Percentiles rank a stretch among this genome's conserved stretches.
phyloP scores from a whole-genome alignment of 2,888 invertebrate species.

The Gordius sp. region DNA sequence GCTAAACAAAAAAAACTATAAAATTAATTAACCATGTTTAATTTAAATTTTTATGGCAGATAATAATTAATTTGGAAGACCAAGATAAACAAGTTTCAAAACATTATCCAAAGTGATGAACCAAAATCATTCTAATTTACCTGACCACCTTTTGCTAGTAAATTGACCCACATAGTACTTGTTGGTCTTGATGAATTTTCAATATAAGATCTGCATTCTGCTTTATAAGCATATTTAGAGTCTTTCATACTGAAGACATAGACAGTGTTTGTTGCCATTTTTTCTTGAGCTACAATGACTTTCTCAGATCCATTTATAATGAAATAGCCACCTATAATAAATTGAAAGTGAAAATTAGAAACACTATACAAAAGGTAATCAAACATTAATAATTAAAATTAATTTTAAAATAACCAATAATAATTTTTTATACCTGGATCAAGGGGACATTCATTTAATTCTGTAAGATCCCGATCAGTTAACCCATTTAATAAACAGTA shows the following conservation, averaged over 20 bases:
- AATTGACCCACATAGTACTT: constrained; percentile 91
- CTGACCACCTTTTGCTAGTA: constrained; percentile 91
- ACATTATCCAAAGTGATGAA: too few relatives aligned
- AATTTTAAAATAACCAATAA: constrained; percentile 71
- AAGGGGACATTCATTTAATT: constrained; percentile 90
- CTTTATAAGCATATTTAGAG: constrained; percentile 90
- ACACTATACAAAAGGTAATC: neutral
- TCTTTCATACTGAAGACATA: constrained; percentile 99
- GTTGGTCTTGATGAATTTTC: constrained; percentile 74
- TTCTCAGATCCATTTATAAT: constrained; percentile 98
- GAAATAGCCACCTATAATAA: constrained; percentile 48
- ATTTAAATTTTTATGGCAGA: too few relatives aligned
- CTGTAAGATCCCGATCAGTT: constrained; percentile 91
- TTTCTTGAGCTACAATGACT: constrained; percentile 89
- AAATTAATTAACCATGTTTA: too few relatives aligned
- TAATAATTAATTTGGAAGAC: too few relatives aligned
- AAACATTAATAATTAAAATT: neutral
- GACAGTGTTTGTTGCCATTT: constrained; percentile 99
- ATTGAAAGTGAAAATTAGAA: neutral
- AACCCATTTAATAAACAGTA: constrained; percentile 77
- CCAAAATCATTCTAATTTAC: constrained; percentile 24
- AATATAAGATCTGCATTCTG: constrained; percentile 77
- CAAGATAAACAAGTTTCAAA: too few relatives aligned
- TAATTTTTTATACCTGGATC: constrained; percentile 47
- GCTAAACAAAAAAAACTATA: too few relatives aligned